Evolutionary conservation across 2,888 invertebrate species (phyloP).

Genomic region (Oxyteleia sp.): DNA sequence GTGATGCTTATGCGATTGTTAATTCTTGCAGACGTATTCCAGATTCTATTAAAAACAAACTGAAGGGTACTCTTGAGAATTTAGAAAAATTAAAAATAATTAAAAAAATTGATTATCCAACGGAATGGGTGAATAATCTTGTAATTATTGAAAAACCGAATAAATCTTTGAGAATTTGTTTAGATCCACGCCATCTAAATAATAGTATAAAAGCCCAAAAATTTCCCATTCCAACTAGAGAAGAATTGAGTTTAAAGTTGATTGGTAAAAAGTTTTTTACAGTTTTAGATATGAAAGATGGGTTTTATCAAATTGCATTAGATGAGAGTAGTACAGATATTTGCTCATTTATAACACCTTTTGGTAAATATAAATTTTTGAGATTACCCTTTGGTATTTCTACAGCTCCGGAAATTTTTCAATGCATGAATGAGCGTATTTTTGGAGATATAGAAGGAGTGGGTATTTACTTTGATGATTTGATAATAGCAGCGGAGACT

Average conservation of each 20-base stretch:
- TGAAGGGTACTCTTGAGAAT: conserved; percentile 8
- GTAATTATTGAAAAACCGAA: conserved; percentile 47
- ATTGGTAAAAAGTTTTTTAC: conserved; percentile 50
- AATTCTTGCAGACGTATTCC: background rate
- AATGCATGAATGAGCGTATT: conserved; percentile 78
- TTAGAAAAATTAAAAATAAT: conserved; percentile 29
- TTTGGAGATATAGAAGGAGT: conserved; percentile 83
- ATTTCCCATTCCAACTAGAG: conserved; percentile 44
- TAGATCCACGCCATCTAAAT: conserved; percentile 42
- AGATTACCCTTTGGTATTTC: conserved; percentile 82
- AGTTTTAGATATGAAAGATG: conserved; percentile 65
- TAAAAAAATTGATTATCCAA: conserved; percentile 37
- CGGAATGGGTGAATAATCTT: conserved; percentile 55
- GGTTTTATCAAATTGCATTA: conserved; percentile 69
- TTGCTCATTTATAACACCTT: conserved; percentile 49
- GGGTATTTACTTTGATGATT: conserved; percentile 82
- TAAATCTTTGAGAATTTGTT: conserved; percentile 45
- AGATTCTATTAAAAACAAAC: conserved; percentile 13
- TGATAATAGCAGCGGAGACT: conserved; percentile 76
- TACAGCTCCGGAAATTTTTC: conserved; percentile 82
- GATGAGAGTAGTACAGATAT: conserved; percentile 53
- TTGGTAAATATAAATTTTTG: conserved; percentile 69
- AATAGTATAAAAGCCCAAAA: conserved; percentile 20
- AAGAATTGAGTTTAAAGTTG: conserved; percentile 42
- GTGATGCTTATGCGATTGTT: background rate